A percentile compares a stretch with the other conserved stretches of the same genome.
Conservation (phyloP, 2,797 vertebrate species). For the Discoglossus pictus region DNA sequence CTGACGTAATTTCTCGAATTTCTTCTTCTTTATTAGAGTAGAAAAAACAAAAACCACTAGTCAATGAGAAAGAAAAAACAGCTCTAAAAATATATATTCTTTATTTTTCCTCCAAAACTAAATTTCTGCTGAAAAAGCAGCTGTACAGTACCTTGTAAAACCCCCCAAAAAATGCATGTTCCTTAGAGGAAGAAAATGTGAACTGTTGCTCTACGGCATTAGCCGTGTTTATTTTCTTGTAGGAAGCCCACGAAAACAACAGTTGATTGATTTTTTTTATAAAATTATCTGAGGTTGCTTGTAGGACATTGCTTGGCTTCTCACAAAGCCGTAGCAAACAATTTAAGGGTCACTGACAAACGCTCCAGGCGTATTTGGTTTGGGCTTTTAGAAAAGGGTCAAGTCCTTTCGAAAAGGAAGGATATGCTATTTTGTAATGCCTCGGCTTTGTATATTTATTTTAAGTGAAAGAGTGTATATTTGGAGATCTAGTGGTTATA, state of each 20-base stretch:
- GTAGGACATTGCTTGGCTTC: constrained; percentile 65
- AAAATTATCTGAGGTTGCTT: constrained; percentile 70
- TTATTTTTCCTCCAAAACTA: no score
- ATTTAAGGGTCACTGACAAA: constrained; percentile 65
- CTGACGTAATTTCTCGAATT: no score
- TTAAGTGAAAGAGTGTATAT: constrained; percentile 47
- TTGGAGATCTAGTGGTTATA: constrained; percentile 23
- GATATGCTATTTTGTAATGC: constrained; percentile 50
- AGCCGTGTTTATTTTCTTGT: constrained; percentile 71
- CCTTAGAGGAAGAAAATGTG: not conserved
- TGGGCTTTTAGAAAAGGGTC: constrained; percentile 64
- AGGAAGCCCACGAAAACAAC: constrained; percentile 68
- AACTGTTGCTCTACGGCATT: constrained; percentile 59
- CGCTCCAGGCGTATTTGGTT: constrained; percentile 57
- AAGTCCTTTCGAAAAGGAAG: constrained; percentile 61
- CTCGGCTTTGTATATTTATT: constrained; percentile 61
- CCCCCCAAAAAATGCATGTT: no score
- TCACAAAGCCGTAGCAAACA: constrained; percentile 70
- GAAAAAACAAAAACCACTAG: no score
- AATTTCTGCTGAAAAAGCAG: no score
- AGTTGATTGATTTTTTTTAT: constrained; percentile 72
- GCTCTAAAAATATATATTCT: no score
- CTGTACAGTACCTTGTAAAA: no score
- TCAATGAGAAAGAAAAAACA: no score
- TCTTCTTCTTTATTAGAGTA: no score